Evolutionary conservation across 35 echinoderm and acorn worm species (phyloP), one percentile per base, ranked within the genome.

Genomic region (Ophioderma brevispina): DNA sequence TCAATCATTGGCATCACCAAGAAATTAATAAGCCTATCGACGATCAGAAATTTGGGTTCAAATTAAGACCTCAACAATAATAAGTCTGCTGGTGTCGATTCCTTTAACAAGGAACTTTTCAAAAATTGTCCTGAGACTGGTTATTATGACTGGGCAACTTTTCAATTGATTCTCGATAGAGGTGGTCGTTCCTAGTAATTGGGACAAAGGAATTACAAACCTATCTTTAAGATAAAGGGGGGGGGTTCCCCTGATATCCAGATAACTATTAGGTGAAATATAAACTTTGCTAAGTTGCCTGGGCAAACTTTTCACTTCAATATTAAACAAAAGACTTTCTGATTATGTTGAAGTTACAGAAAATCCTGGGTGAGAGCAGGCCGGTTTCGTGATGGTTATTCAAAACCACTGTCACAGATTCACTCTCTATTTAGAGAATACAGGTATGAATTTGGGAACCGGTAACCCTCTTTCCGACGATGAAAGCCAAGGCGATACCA

Each of bases 341-440:
- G 32, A 32, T 17, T 81, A 79, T 49, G 0, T 94, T 49, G 87
- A 89, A n/a, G 38, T 33, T 43, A 38, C 37, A 37, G 76, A 82
- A 15, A 42, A 25, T 19, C 34, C 86, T n/a, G 81, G 92, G 6
- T 37, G 90, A 23, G 76, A 85, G 46, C 80, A 90, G 39, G 87
- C 87, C 1, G 92, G 92, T n/a, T 94, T 90, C 80, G 31, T 8
- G 80, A 36, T 80, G 63, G 38, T 32, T 25, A 35, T 90, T 85
- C 79, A 80, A 30, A 90, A 81, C 33, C 15, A 86, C 5, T 39
- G 90, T 42, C 76, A 90, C 36, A 81, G 80, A 31, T 94, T 25
- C 80, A 86, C 78, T 59, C 40, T 78, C 33, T 89, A 19, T 25
- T 18, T n/a, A n/a, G n/a, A n/a, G n/a, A n/a, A n/a, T n/a, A n/a